phyloP scores from a whole-genome alignment of 2,797 vertebrate species.

The Poeciliopsis paucimaculata region DNA sequence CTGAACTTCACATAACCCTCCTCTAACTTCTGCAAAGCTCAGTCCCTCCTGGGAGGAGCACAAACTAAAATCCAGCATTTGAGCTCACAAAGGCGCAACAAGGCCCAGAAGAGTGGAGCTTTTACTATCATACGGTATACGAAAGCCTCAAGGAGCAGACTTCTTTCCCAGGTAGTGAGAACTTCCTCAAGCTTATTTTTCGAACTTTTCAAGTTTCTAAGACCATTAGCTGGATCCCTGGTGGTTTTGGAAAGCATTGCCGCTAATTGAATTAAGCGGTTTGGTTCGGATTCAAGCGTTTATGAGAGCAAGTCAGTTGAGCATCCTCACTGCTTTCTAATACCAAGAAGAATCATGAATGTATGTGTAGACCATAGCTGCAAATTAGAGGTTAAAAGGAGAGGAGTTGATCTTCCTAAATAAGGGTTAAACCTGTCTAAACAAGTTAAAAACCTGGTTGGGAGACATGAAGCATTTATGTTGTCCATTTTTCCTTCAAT shows the following conservation, averaged over 20 bases:
- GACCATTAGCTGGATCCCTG: conserved; percentile 68
- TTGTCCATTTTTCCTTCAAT: background rate
- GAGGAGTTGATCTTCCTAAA: background rate
- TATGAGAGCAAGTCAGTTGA: background rate
- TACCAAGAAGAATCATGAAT: background rate
- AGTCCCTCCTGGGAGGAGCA: conserved; percentile 77
- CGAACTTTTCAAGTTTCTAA: conserved; percentile 75
- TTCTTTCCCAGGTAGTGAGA: conserved; percentile 78
- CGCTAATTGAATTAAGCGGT: conserved; percentile 74
- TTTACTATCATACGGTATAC: conserved; percentile 75
- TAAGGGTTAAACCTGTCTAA: background rate
- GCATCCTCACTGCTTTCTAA: conserved; percentile 11
- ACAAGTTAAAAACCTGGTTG: background rate
- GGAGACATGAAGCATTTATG: background rate
- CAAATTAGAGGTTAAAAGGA: background rate
- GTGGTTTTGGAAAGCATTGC: conserved; percentile 65
- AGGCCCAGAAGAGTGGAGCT: conserved; percentile 78
- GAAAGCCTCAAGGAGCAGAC: conserved; percentile 76
- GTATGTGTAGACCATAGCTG: background rate
- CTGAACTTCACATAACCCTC: conserved; percentile 82
- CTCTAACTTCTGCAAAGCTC: conserved; percentile 79
- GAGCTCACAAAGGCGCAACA: conserved; percentile 81
- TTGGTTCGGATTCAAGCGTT: conserved; percentile 66
- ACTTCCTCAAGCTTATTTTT: conserved; percentile 78
- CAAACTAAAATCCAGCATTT: conserved; percentile 80